Evolutionary conservation across 2,113 vertebrate genomes (phyloP).

Genomic region (Lycaon pictus): DNA sequence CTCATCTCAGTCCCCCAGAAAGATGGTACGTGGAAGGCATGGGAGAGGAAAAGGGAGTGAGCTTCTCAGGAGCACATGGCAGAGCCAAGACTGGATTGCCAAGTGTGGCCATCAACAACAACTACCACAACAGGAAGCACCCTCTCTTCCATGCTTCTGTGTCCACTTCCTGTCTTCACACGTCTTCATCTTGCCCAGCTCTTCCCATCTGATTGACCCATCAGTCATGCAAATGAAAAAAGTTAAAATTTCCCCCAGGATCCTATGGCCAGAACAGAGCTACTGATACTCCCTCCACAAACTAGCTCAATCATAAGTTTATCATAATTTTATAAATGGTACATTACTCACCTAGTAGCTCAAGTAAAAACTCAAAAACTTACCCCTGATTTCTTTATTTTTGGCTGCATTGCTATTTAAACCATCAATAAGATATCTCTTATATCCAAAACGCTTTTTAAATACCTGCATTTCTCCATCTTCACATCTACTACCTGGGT

Average conservation of each 20-base stretch:
- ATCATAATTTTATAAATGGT: not conserved
- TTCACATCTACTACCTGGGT: not conserved
- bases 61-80: not conserved
- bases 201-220: not conserved
- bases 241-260: not conserved
- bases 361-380: not conserved
- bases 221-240: not conserved
- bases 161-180: not conserved
- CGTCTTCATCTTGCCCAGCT: not conserved
- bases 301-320: not conserved
- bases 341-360: not conserved
- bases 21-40: not conserved
- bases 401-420: not conserved
- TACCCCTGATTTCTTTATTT: not conserved
- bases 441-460: not conserved
- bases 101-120: not conserved
- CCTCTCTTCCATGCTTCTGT: accelerated
- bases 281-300: not conserved
- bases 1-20: not conserved
- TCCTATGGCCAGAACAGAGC: not conserved
- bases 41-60: not conserved
- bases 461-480: not conserved
- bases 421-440: not conserved
- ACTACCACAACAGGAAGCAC: not conserved
- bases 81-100: not conserved